phyloP scores from a whole-genome alignment of 2,113 vertebrate genomes.

The Pristiophorus japonicus region DNA sequence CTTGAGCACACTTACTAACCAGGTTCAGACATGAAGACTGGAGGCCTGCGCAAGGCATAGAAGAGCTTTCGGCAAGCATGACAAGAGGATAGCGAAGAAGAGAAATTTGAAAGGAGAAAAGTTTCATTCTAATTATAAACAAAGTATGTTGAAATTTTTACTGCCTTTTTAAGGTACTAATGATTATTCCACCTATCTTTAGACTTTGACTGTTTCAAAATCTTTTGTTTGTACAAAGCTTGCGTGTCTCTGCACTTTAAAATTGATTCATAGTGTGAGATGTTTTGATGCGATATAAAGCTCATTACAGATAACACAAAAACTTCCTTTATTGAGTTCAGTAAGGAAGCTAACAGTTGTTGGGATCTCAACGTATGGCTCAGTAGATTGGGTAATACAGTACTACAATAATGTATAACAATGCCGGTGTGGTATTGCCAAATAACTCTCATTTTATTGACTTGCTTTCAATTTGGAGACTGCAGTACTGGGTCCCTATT shows the following conservation, averaged over 20 bases:
- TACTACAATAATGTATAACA: background rate
- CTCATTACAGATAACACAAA: no score
- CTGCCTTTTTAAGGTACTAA: background rate
- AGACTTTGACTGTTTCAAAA: no score
- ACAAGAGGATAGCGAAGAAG: background rate
- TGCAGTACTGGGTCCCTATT: background rate
- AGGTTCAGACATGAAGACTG: background rate
- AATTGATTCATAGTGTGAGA: no score
- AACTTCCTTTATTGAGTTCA: background rate
- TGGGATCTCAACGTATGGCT: background rate
- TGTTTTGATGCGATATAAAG: no score
- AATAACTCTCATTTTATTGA: background rate
- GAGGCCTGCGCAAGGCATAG: background rate
- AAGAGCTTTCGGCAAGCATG: background rate
- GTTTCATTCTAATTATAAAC: background rate
- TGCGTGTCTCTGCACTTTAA: no score
- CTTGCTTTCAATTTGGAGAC: background rate
- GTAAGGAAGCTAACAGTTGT: background rate
- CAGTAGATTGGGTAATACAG: background rate
- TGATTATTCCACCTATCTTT: background rate
- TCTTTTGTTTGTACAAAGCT: no score
- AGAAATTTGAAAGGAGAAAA: background rate
- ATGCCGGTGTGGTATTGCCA: background rate
- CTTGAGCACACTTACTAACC: background rate
- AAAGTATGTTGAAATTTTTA: background rate